Conservation (phyloP, 2,113 vertebrate genomes). For the Psephotus haematonotus region DNA sequence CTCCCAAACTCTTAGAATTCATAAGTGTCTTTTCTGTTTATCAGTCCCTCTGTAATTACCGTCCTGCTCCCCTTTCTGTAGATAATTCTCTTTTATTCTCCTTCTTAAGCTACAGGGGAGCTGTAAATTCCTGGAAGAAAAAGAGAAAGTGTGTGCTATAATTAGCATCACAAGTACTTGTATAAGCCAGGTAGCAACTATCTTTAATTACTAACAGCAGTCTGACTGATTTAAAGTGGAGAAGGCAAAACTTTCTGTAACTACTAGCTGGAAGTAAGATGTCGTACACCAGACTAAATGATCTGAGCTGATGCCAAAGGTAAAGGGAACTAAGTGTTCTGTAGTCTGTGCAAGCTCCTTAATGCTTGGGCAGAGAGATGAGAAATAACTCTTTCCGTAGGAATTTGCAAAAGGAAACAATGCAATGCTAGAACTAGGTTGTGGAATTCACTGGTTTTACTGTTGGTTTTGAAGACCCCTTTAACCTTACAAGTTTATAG, state of each 20-base stretch:
- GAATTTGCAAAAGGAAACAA: neutral
- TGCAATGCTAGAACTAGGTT: neutral
- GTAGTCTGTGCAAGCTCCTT: neutral
- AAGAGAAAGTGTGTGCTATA: neutral
- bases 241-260: neutral
- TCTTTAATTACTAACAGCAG: neutral
- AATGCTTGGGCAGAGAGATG: neutral
- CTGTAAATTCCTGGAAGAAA: neutral
- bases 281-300: neutral
- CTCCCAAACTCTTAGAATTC: neutral
- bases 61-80: neutral
- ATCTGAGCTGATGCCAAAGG: neutral
- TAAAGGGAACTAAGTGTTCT: accelerated
- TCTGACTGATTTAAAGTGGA: neutral
- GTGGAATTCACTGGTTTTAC: neutral
- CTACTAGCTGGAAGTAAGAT: neutral
- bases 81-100: neutral
- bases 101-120: neutral
- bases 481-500: neutral
- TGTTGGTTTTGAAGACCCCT: neutral
- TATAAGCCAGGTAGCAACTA: neutral
- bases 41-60: neutral
- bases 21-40: neutral
- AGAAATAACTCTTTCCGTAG: neutral
- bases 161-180: neutral